Conservation (phyloP, 2,797 vertebrate genomes). For the Manis pentadactyla region DNA sequence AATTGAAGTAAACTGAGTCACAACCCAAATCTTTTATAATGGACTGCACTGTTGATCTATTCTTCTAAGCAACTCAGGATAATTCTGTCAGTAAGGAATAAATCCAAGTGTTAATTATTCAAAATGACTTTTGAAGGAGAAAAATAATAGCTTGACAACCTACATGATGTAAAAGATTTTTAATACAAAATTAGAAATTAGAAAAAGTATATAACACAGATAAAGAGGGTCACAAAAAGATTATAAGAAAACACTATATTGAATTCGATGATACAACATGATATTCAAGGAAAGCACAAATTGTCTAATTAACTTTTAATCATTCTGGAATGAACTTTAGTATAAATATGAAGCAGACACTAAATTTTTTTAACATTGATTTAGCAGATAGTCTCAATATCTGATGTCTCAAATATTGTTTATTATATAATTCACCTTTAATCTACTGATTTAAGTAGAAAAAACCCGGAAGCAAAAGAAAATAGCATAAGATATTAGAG, state of each 20-base stretch:
- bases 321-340: neutral
- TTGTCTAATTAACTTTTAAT: neutral
- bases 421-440: neutral
- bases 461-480: slow-evolving; percentile 41
- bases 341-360: neutral
- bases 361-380: neutral
- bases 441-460: neutral
- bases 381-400: neutral
- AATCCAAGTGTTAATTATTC: neutral
- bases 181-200: neutral
- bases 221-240: neutral
- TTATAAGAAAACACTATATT: neutral
- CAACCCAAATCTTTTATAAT: neutral
- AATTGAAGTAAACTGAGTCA: neutral
- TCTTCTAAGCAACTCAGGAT: neutral
- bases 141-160: neutral
- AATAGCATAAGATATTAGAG: neutral
- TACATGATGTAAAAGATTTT: neutral
- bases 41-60: neutral
- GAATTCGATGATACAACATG: neutral
- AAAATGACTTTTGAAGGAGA: neutral
- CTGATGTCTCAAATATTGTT: neutral
- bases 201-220: neutral
- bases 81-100: neutral
- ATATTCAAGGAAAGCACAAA: neutral